Evolutionary conservation across 2,888 invertebrate genomes (phyloP), one percentile per base, ranked within the genome.

Genomic region (Athalia circularis): DNA sequence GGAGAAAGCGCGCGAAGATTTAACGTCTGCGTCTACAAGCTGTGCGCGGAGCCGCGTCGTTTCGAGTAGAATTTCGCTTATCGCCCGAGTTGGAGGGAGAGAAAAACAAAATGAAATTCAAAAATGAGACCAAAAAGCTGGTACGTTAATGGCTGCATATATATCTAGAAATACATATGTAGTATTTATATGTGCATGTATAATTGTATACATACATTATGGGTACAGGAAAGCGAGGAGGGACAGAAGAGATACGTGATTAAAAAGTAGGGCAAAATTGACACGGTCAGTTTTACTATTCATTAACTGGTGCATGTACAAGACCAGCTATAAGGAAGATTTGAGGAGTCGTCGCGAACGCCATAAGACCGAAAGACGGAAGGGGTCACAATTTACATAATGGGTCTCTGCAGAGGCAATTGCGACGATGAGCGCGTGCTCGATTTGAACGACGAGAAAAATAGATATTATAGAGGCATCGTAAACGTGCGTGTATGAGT

Each of bases 381-480:
- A 68, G 67, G 67, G 67, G 52, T 68, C 67, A 68, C 29, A 13
- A 68, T 68, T 68, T 68, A 29, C 52, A 52, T 52, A 68, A 68
- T 68, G n/a, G 52, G 48, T 47, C 45, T 48, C 29, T 29, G 29
- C 29, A 29, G 29, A 65, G 65, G 47, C 65, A 65, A 65, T 68
- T 52, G 29, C 67, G 67, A 13, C 50, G 29, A 52, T 68, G 52
- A 52, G 52, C 50, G 67, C 52, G 52, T 52, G 67, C 52, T 52
- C 52, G 52, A 52, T 68, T 68, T 52, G 52, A 52, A 68, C 47
- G 7, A 57, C 57, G n/a, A 57, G 57, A 5, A 57, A 57, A 57
- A n/a, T 59, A 4, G 4, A 59, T 4, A n/a, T 57, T 4, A 57
- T n/a, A 6, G 5, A 57, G 29, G 29, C 29, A 29, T 29, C 29